Percentiles rank a stretch among this genome's conserved stretches.
Evolutionary conservation across 2,113 vertebrate genomes (phyloP).

Genomic region (Festucalex cinctus): DNA sequence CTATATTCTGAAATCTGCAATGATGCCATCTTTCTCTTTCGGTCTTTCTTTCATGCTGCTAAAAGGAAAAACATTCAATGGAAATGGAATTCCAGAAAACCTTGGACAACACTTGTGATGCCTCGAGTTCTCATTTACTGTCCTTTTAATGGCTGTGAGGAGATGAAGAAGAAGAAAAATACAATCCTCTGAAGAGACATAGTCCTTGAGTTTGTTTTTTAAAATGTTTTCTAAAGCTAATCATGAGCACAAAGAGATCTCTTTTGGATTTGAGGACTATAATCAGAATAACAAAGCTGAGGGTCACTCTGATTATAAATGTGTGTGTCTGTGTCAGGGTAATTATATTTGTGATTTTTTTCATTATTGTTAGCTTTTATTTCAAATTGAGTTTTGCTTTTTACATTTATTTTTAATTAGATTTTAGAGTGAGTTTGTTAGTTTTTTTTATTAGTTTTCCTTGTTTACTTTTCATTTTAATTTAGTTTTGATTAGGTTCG

Average conservation of each 20-base stretch:
- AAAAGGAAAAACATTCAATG: conserved; percentile 11
- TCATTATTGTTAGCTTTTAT: too few relatives aligned
- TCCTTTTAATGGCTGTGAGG: neutral
- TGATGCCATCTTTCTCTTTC: conserved; percentile 21
- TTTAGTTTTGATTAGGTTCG: too few relatives aligned
- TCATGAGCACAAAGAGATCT: neutral
- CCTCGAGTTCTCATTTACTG: neutral
- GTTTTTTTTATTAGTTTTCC: too few relatives aligned
- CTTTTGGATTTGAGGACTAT: neutral
- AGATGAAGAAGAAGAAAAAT: neutral
- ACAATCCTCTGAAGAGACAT: neutral
- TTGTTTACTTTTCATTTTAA: too few relatives aligned
- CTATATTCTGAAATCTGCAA: conserved; percentile 48
- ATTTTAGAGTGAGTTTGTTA: too few relatives aligned
- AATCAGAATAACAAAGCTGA: conserved; percentile 7
- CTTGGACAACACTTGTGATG: conserved; percentile 6
- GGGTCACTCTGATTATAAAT: conserved; percentile 23
- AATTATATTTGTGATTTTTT: conserved; percentile 12
- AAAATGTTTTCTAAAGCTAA: neutral
- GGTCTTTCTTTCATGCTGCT: conserved; percentile 21
- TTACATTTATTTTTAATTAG: too few relatives aligned
- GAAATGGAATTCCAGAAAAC: neutral
- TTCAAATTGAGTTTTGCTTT: too few relatives aligned
- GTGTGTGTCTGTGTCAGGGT: conserved; percentile 15
- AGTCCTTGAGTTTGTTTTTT: neutral